A percentile compares a stretch with the other conserved stretches of the same genome.
These are phyloP conservation scores for Alsophila aescularia DNA, from an alignment of 2,888 invertebrate genomes.

Conservation along the genomic window DNA sequence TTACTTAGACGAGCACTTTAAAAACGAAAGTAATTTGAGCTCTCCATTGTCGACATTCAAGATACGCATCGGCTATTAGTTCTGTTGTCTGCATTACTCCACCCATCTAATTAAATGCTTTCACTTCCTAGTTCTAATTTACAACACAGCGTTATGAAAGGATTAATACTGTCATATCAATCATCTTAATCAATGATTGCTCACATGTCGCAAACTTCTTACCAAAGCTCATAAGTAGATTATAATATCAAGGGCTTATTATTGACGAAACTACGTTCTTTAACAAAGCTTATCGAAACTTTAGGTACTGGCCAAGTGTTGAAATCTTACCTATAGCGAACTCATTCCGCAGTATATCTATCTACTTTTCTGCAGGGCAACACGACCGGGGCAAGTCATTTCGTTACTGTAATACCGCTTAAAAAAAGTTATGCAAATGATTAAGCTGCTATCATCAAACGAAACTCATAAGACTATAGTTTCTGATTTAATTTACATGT, in stretches of 20 bases:
- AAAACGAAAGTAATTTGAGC: slow-evolving; percentile 7
- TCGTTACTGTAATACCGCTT: slow-evolving; percentile 48
- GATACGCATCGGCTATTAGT: slow-evolving; percentile 28
- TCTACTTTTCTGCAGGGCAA: slow-evolving; percentile 68
- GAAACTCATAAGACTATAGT: slow-evolving; percentile 26
- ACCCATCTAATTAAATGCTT: slow-evolving; percentile 2
- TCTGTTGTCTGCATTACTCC: slow-evolving; percentile 1
- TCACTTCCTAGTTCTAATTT: slow-evolving; percentile 21
- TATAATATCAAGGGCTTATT: slow-evolving; percentile 35
- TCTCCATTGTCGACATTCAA: slow-evolving; percentile 20
- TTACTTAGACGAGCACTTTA: neutral
- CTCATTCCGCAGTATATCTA: slow-evolving; percentile 63
- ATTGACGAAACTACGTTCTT: slow-evolving; percentile 50
- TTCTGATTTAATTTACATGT: slow-evolving; percentile 29
- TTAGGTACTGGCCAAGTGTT: slow-evolving; percentile 57
- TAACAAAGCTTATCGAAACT: slow-evolving; percentile 30
- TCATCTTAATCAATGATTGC: neutral
- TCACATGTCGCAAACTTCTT: slow-evolving; percentile 21
- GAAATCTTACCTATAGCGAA: slow-evolving; percentile 47
- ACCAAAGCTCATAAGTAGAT: slow-evolving; percentile 10
- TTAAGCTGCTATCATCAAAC: slow-evolving; percentile 32
- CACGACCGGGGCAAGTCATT: slow-evolving; percentile 57
- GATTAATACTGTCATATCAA: slow-evolving; percentile 12
- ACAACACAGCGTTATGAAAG: slow-evolving; percentile 13
- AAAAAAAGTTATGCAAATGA: slow-evolving; percentile 46